Base-by-base conservation (phyloP, 2,797 vertebrate genomes). In the Leptodactylus fallax region DNA sequence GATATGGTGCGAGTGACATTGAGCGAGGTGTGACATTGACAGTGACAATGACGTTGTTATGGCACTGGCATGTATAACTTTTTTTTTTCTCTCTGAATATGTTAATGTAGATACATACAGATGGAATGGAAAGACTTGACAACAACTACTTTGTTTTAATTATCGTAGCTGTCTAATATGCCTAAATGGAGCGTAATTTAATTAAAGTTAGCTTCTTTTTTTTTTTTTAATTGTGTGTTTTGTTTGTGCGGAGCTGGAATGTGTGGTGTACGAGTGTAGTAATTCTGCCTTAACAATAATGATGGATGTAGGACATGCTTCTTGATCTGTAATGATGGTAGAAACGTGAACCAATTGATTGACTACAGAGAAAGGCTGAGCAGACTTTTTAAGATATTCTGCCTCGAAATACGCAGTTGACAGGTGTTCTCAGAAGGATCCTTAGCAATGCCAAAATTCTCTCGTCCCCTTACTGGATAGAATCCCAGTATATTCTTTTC, bases 21-120 rank as follows among this genome's bases (percentile, higher is more conserved):
- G 71, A 85, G 69, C n/a, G 27, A 61, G 69, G 83, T 72, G 67
- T 69, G 67, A 72, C 51, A 72, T 58, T 83, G 81, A n/a, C 53
- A 27, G 81, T 60, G 55, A 76, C 69, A 61, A 60, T 63, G 56
- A 85, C 36, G 55, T 58, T 76, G 36, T 61, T 27, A 21, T 74
- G 83, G 60, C 71, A 27, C 36, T 63, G 71, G 36, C 45, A 58
- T 49, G 79, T 45, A 61, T 13, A n/a, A 27, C 12, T 10, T n/a
- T 16, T 71, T 56, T n/a, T 71, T 55, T 56, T 8, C 65, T 55
- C 53, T 10, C 5, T 79, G 8, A 9, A 60, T 71, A 55, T 84
- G 12, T 72, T 76, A n/a, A 47, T 63, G 14, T 51, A 45, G 58
- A 76, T 49, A 10, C 51, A n/a, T 51, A 27, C 53, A 53, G 74